Base-by-base conservation (phyloP, 2,888 invertebrate genomes). In the Strigamia crassipes region DNA sequence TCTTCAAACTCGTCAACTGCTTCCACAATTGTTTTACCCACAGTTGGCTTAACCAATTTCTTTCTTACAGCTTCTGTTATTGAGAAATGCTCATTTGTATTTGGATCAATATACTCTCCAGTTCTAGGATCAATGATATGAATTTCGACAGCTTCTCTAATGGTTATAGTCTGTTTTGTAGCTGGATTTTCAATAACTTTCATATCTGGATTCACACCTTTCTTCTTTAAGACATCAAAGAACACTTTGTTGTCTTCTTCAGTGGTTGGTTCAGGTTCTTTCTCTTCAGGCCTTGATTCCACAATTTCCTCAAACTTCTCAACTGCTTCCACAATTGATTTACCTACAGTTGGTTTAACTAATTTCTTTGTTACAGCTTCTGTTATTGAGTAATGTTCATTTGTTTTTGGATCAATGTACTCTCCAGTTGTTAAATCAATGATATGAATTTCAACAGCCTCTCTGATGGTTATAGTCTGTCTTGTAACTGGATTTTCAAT, bases 401-500 rank as follows among this genome's bases (percentile, higher is more conserved):
- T 66, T 1, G 81, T 81, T 61, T 27, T 56, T 12, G 38, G 27
- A 38, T 81, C 56, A 2, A 81, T 66, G 66, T 81, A 81, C 15
- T 93, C 92, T 86, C 94, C 93, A 78, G 86, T 86, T 84, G 92
- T 92, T 1, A 92, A 90, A 89, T 96, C 95, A 83, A 95, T 88
- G 83, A 96, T 91, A 82, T 96, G 95, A 83, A 93, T 91, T 81
- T 92, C 91, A 42, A 97, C 90, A 0, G 97, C 98, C 88, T 96
- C 93, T 83, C 92, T 92, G 82, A 98, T 93, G 12, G 92, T 93
- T 13, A 97, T 86, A 10, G 92, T 88, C 84, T 95, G 93, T 80
- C 96, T 94, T 83, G 93, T 91, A 86, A 94, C 92, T 2, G 94
- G 94, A 89, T 98, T 96, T 8, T 92, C 89, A 83, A 97, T 93